Percentiles rank a stretch among this genome's conserved stretches.
phyloP scores from a whole-genome alignment of 2,113 vertebrate species.

The Odontophorus gujanensis region DNA sequence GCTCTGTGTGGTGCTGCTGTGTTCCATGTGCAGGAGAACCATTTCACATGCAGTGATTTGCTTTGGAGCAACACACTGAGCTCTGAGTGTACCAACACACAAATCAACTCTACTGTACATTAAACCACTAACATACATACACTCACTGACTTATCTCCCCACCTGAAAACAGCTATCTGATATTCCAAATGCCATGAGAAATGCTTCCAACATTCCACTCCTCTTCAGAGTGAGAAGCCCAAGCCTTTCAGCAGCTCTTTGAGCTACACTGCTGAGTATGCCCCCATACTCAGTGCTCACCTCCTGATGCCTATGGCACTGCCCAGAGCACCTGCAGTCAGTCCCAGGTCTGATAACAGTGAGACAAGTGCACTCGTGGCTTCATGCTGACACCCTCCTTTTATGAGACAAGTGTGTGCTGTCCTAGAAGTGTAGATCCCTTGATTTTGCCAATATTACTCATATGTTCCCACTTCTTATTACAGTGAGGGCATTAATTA shows the following conservation, averaged over 20 bases:
- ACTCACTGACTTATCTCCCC: background rate
- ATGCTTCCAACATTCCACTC: background rate
- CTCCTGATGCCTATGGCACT: background rate
- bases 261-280: accelerated
- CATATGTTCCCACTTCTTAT: background rate
- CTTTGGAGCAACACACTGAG: background rate
- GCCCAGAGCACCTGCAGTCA: background rate
- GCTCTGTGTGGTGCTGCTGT: background rate
- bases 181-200: background rate
- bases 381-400: background rate
- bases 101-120: background rate
- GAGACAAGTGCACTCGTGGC: background rate
- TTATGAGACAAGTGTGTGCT: background rate
- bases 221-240: background rate
- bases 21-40: background rate
- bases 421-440: background rate
- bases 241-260: background rate
- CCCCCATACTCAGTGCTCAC: accelerated
- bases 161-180: background rate
- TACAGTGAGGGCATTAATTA: background rate
- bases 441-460: background rate
- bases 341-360: background rate
- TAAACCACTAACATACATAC: background rate
- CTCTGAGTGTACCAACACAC: background rate
- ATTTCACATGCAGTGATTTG: background rate